Conservation (phyloP, 2,888 invertebrate species). For the Cenopis cana region DNA sequence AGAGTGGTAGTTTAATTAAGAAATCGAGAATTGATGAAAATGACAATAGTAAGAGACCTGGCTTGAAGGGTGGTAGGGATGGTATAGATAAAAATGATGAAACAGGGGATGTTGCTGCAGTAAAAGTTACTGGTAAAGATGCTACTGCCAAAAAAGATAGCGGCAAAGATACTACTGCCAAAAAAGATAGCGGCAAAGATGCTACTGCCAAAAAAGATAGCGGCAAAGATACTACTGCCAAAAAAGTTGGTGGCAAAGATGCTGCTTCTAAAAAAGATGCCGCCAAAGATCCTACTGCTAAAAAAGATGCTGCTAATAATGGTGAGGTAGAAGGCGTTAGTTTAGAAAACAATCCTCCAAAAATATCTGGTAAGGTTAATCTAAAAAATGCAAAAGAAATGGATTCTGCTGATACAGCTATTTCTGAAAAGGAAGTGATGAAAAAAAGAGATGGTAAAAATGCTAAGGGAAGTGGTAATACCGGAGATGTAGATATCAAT, state of each 20-base stretch:
- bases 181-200: no score
- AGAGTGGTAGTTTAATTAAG: neutral
- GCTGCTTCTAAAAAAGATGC: neutral
- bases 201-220: neutral
- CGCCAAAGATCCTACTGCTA: neutral
- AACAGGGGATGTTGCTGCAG: neutral
- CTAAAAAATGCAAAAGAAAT: slow-evolving; percentile 1
- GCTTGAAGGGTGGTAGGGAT: neutral
- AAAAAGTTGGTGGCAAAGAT: no score
- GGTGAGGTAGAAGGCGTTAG: neutral
- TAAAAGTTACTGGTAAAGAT: neutral
- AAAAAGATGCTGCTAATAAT: slow-evolving; percentile 1
- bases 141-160: neutral
- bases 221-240: neutral
- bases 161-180: no score
- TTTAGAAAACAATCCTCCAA: slow-evolving; percentile 21
- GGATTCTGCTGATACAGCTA: neutral
- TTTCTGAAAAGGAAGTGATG: no score
- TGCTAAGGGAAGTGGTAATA: slow-evolving; percentile 34
- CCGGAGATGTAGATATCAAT: neutral
- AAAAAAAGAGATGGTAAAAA: slow-evolving; percentile 12
- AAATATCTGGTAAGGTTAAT: slow-evolving; percentile 9
- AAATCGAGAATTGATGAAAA: neutral
- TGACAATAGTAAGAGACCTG: slow-evolving; percentile 3
- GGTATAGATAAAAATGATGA: neutral